Evolutionary conservation across 2,888 invertebrate genomes (phyloP).

Genomic region (Nysson spinosus): DNA sequence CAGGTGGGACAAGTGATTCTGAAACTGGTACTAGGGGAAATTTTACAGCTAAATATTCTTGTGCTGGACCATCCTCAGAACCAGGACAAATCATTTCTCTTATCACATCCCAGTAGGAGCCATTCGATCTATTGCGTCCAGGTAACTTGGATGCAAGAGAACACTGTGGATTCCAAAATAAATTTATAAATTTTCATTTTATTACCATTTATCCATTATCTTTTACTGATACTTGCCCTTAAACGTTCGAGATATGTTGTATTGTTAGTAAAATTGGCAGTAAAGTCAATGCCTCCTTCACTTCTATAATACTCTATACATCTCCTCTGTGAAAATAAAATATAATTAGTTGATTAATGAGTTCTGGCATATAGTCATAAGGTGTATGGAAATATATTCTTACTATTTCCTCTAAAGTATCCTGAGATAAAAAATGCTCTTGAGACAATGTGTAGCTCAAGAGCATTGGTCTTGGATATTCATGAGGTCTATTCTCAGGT

Average conservation of each 20-base stretch:
- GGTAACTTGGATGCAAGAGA: slow-evolving; percentile 90
- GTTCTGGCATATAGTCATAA: not conserved
- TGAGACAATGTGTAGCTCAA: slow-evolving; percentile 91
- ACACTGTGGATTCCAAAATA: slow-evolving; percentile 75
- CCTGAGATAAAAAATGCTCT: slow-evolving; percentile 88
- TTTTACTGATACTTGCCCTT: slow-evolving; percentile 80
- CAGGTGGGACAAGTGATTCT: slow-evolving; percentile 85
- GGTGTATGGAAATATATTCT: slow-evolving; percentile 40
- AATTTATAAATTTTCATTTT: slow-evolving; percentile 4
- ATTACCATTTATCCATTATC: not conserved
- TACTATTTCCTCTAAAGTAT: slow-evolving; percentile 90
- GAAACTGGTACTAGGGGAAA: slow-evolving; percentile 84
- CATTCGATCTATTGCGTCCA: slow-evolving; percentile 85
- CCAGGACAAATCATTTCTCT: slow-evolving; percentile 86
- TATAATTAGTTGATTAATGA: not conserved
- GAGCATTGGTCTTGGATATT: slow-evolving; percentile 94
- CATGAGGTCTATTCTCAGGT: slow-evolving; percentile 92
- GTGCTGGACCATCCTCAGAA: slow-evolving; percentile 81
- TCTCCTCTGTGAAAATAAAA: slow-evolving; percentile 79
- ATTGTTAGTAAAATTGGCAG: slow-evolving; percentile 83
- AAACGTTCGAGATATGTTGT: slow-evolving; percentile 91
- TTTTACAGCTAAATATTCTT: slow-evolving; percentile 82
- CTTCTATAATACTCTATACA: slow-evolving; percentile 91
- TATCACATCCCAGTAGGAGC: slow-evolving; percentile 88
- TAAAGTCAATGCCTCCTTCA: slow-evolving; percentile 83